These are phyloP conservation scores for Agriopis marginaria DNA, from an alignment of 2,888 invertebrate species.

Conservation along the genomic window DNA sequence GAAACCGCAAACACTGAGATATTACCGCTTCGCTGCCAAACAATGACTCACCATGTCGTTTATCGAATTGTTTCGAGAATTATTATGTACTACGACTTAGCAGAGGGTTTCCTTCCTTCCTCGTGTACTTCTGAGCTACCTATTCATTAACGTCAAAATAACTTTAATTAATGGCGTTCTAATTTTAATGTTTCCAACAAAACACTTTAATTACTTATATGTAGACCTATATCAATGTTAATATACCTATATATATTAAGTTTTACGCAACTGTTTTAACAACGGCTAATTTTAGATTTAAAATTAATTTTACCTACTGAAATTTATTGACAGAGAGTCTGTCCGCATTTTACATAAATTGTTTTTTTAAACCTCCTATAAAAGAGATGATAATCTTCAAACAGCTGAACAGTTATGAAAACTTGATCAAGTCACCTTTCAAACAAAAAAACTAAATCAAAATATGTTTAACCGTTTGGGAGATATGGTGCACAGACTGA, in stretches of 20 bases:
- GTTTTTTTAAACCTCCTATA: too few relatives aligned
- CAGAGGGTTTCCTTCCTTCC: slow-evolving; percentile 58
- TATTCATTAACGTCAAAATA: slow-evolving; percentile 19
- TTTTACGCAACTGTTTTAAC: neutral
- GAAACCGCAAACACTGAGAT: slow-evolving; percentile 63
- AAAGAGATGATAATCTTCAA: too few relatives aligned
- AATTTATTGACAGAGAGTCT: too few relatives aligned
- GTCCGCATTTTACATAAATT: too few relatives aligned
- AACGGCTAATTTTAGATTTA: neutral
- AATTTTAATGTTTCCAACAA: slow-evolving; percentile 10
- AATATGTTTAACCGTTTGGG: too few relatives aligned
- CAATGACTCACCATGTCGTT: slow-evolving; percentile 59
- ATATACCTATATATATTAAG: neutral
- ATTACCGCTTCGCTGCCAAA: slow-evolving; percentile 60
- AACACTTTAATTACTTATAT: slow-evolving; percentile 25
- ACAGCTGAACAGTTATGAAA: too few relatives aligned
- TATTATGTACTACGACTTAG: slow-evolving; percentile 25
- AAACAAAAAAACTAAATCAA: too few relatives aligned
- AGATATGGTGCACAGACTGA: too few relatives aligned
- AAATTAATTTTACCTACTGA: neutral
- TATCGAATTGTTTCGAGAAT: slow-evolving; percentile 55
- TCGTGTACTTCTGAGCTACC: slow-evolving; percentile 34
- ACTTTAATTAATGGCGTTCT: slow-evolving; percentile 28
- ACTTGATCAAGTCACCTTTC: too few relatives aligned
- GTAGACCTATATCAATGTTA: neutral